A percentile compares a stretch with the other conserved stretches of the same genome.
phyloP scores from a whole-genome alignment of 2,888 invertebrate genomes.

The Amiota mariae region DNA sequence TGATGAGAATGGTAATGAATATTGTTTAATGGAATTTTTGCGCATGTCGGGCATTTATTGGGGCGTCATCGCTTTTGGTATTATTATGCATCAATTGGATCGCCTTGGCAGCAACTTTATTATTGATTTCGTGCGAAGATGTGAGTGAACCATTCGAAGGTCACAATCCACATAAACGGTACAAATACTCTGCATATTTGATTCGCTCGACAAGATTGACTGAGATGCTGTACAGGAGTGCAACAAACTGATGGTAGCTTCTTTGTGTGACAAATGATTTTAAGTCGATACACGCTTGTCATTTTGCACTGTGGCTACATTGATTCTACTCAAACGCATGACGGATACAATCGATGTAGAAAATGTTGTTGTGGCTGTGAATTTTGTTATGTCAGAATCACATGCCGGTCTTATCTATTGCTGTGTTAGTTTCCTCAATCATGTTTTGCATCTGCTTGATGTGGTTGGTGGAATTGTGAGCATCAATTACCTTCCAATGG shows the following conservation, averaged over 20 bases:
- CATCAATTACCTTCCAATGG: conserved; percentile 97
- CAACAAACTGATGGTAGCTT: conserved; percentile 97
- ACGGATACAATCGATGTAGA: conserved; percentile 85
- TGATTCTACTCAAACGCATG: conserved; percentile 84
- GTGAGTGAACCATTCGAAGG: conserved; percentile 89
- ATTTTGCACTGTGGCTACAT: conserved; percentile 93
- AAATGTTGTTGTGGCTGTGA: conserved; percentile 88
- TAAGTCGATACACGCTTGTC: conserved; percentile 98
- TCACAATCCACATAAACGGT: conserved; percentile 97
- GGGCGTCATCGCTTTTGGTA: conserved; percentile 96
- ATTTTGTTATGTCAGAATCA: conserved; percentile 94
- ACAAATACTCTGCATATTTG: conserved; percentile 86
- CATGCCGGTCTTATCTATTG: conserved; percentile 96
- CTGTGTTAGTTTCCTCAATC: conserved; percentile 91
- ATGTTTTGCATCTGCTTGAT: conserved; percentile 85
- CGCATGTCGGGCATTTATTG: conserved; percentile 99
- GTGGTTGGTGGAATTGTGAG: conserved; percentile 99
- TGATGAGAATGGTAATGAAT: conserved; percentile 93
- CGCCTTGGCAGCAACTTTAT: conserved; percentile 86
- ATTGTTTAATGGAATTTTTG: conserved; percentile 95
- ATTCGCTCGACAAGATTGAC: conserved; percentile 85
- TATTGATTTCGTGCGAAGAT: conserved; percentile 87
- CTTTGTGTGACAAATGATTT: conserved; percentile 95
- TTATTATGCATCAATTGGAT: conserved; percentile 84
- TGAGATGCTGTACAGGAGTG: conserved; percentile 83